Percentiles rank a stretch among this genome's conserved stretches.
Evolutionary conservation across 37 sponge, comb jelly and placozoan species (phyloP).

Genomic region (Geodia barretti): DNA sequence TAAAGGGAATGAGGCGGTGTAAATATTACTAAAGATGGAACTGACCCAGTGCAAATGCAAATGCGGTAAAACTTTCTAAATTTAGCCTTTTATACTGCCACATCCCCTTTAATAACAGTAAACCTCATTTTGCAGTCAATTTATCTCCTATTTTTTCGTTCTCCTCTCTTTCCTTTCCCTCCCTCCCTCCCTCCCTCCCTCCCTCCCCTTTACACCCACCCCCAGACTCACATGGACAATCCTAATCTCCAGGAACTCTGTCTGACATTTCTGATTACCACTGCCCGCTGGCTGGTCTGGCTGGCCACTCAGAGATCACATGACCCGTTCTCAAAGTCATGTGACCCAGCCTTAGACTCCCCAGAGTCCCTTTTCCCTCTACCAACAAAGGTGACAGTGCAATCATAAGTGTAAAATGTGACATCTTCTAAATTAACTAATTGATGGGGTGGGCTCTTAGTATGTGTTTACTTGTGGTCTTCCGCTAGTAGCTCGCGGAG

Average conservation of each 20-base stretch:
- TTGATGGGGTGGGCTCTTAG: too few relatives aligned
- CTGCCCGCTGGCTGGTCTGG: slow-evolving; percentile 63
- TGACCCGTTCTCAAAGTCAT: background rate
- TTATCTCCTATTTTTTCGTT: background rate
- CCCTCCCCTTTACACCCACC: background rate
- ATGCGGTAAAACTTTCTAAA: too few relatives aligned
- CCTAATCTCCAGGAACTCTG: slow-evolving; percentile 31
- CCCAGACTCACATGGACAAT: slow-evolving; percentile 39
- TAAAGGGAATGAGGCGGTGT: too few relatives aligned
- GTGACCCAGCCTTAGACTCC: slow-evolving; percentile 5
- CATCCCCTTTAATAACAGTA: too few relatives aligned
- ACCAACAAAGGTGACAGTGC: slow-evolving; percentile 14
- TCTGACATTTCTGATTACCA: slow-evolving; percentile 44
- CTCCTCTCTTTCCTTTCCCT: slow-evolving; percentile 1
- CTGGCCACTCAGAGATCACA: slow-evolving; percentile 19
- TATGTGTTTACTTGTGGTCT: too few relatives aligned
- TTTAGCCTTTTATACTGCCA: too few relatives aligned
- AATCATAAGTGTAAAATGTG: too few relatives aligned
- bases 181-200: slow-evolving; percentile 1
- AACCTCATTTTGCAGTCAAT: too few relatives aligned
- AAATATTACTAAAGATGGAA: too few relatives aligned
- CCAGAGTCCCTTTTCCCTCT: slow-evolving; percentile 35
- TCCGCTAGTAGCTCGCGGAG: too few relatives aligned
- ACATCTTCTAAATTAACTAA: too few relatives aligned
- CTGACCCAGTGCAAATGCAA: too few relatives aligned